Evolutionary conservation across 2,113 vertebrate species (phyloP), one percentile per base, ranked within the genome.

Genomic region (Oreotrochilus melanogaster): DNA sequence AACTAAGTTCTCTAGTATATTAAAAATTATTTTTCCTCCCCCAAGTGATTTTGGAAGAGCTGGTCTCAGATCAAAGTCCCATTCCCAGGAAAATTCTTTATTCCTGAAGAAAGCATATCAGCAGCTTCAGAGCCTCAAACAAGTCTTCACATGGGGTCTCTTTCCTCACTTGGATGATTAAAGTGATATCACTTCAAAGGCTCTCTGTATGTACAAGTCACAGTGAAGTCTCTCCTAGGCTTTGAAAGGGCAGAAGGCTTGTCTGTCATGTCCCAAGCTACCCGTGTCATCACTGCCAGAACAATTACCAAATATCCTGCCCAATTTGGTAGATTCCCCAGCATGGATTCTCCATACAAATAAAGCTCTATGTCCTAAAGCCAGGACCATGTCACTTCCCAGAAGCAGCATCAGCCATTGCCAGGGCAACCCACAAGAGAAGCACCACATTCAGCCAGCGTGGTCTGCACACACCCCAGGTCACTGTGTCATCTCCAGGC

Each of bases 371-470:
- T 28, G 47, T 61, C 33, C n/a, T 33, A 56, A 62, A 78, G n/a
- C 27, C 87, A 53, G 48, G n/a, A 51, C 7, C 14, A 1, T 0
- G 4, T 10, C 31, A 27, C 57, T 54, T 75, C 19, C 17, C 0
- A 0, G 35, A 43, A 15, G 35, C 62, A 76, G 35, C 0, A 0
- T 0, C 0, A 60, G 25, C 13, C 56, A 27, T 51, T 2, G 18
- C 54, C 9, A 84, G 31, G 24, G 43, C 31, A 74, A 30, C 56
- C 50, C 21, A 4, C 7, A 17, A 8, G 30, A 42, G 61, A 42
- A 48, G 21, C 37, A 56, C 13, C 28, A 37, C 35, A 6, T 51
- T 23, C 19, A 8, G 45, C 28, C 57, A 24, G 12, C 5, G 1
- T 3, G 7, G 16, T 3, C 4, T 2, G 14, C 21, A 10, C 11